Evolutionary conservation across 2,888 invertebrate species (phyloP).

Genomic region (Galerucella pusilla): DNA sequence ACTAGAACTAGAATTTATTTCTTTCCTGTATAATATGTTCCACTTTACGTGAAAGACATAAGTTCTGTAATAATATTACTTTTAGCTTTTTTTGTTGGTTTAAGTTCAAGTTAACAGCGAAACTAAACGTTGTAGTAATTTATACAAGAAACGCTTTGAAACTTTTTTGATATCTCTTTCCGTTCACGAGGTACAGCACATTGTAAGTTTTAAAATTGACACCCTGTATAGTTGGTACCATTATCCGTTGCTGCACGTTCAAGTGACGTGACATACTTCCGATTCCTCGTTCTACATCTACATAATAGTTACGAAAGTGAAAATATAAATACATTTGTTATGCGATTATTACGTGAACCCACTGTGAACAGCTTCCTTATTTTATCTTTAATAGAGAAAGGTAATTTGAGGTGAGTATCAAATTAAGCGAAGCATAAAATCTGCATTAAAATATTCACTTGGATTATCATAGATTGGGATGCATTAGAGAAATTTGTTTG

Average conservation of each 20-base stretch:
- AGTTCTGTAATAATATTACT: too few relatives aligned
- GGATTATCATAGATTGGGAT: too few relatives aligned
- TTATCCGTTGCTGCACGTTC: slow-evolving; percentile 5
- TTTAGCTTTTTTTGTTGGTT: neutral
- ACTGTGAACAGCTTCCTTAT: slow-evolving; percentile 25
- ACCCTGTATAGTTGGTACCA: neutral
- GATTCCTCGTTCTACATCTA: slow-evolving; percentile 37
- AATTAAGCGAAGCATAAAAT: too few relatives aligned
- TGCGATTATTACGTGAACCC: slow-evolving; percentile 34
- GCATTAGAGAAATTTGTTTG: too few relatives aligned
- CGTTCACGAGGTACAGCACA: too few relatives aligned
- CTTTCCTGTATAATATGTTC: too few relatives aligned
- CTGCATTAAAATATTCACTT: too few relatives aligned
- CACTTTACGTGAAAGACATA: neutral
- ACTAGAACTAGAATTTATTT: too few relatives aligned
- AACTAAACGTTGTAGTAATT: neutral
- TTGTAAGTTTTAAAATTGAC: too few relatives aligned
- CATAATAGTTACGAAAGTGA: slow-evolving; percentile 42
- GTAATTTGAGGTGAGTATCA: neutral
- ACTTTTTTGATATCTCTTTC: too few relatives aligned
- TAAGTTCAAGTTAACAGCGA: neutral
- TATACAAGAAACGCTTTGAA: neutral
- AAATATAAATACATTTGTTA: slow-evolving; percentile 39
- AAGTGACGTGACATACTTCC: slow-evolving; percentile 41
- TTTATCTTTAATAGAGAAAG: slow-evolving; percentile 24